Base-by-base conservation (phyloP, 2,113 vertebrate genomes). In the Zosterops borbonicus region DNA sequence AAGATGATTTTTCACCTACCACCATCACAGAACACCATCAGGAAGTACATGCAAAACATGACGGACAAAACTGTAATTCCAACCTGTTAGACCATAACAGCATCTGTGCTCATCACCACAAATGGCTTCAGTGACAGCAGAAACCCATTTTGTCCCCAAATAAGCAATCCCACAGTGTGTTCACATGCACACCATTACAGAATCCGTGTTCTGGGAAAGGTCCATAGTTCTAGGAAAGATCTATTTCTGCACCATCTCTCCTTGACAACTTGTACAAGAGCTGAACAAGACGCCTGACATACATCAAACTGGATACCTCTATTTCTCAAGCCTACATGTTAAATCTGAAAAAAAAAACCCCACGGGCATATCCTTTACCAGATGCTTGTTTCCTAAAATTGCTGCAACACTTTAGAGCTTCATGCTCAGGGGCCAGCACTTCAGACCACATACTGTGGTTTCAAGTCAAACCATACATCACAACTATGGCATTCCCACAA, bases 381-480 rank as follows among this genome's bases (percentile, higher is more conserved):
- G 74, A 83, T 58, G 49, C 67, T 76, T 68, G 27, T 68, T 87
- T 84, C 63, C 56, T 78, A 83, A 85, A 89, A 90, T 18, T 93
- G 58, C 42, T 82, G 60, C 68, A 93, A 84, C 39, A 41, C 74
- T 78, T 55, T 2, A 44, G 55, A 80, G 59, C 60, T 71, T 77
- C 83, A 49, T 27, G 65, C 55, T 93, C n/a, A 41, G 82, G 49
- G 49, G 24, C 24, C 84, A 91, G 52, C 21, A 68, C 17, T 89
- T 82, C 56, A 64, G 74, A 87, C 44, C 78, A 91, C 73, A 89
- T 55, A 64, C 31, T 37, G 60, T 76, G 65, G 74, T 93, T 93
- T 94, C 65, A 96, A 73, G 79, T 85, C 82, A 95, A 93, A 73
- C 37, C 25, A 62, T 49, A 80, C 46, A 85, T 90, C 82, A 35